Percentiles rank a stretch among this genome's conserved stretches.
phyloP scores from a whole-genome alignment of 2,113 vertebrate species.

The Dromas ardeola region DNA sequence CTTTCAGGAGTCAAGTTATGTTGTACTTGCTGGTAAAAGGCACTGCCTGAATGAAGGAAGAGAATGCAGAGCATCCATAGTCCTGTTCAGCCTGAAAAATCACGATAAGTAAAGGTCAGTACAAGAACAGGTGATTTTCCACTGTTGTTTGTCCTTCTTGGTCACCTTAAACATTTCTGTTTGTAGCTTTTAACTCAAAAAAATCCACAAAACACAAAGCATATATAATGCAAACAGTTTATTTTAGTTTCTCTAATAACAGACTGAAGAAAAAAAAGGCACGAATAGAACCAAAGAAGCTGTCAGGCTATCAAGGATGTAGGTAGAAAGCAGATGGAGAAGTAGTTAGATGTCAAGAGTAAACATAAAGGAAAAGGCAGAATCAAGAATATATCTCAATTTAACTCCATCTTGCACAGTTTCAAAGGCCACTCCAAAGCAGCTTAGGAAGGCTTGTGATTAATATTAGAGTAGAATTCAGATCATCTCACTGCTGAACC shows the following conservation, averaged over 20 bases:
- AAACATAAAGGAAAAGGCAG: background rate
- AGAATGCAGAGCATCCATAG: background rate
- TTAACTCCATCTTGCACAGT: background rate
- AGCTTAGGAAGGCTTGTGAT: background rate
- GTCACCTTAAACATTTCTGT: background rate
- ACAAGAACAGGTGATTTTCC: background rate
- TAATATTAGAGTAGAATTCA: background rate
- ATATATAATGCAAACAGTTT: background rate
- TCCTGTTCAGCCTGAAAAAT: background rate
- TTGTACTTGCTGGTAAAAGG: background rate
- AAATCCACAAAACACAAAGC: background rate
- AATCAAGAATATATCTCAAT: background rate
- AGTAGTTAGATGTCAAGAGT: background rate
- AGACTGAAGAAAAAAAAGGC: background rate
- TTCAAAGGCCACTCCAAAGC: background rate
- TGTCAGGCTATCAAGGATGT: background rate
- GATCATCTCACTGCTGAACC: background rate
- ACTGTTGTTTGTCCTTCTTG: fast-evolving
- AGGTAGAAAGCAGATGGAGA: background rate
- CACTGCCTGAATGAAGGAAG: background rate
- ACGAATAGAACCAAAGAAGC: background rate
- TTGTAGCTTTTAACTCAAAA: background rate
- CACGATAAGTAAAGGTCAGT: background rate
- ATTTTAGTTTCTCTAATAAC: background rate
- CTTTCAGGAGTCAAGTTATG: background rate